Conservation (phyloP, 2,888 invertebrate species). For the Danaus chrysippus region DNA sequence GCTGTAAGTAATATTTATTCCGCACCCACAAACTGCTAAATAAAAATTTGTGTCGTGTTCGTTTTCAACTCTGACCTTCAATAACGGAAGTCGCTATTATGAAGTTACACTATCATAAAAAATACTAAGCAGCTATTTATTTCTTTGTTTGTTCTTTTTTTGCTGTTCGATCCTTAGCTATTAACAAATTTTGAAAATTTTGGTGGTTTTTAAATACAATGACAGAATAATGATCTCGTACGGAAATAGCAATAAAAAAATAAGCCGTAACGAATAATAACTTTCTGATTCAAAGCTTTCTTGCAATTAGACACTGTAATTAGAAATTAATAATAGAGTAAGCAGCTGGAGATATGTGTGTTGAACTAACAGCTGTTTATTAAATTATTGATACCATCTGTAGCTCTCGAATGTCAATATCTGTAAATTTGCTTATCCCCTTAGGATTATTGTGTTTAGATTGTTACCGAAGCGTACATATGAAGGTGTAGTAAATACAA, state of each 20-base stretch:
- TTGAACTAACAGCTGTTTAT: slow-evolving; percentile 6
- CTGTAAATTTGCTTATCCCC: too few relatives aligned
- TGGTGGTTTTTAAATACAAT: background rate
- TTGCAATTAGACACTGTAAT: slow-evolving; percentile 5
- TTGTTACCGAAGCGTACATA: too few relatives aligned
- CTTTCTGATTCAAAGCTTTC: slow-evolving; percentile 1
- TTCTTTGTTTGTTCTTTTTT: too few relatives aligned
- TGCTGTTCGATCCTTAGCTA: too few relatives aligned
- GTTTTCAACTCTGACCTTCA: slow-evolving; percentile 23
- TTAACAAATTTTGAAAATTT: too few relatives aligned
- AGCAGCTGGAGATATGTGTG: slow-evolving; percentile 13
- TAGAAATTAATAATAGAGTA: slow-evolving; percentile 17
- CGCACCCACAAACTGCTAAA: background rate
- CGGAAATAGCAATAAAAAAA: background rate
- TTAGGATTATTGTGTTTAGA: too few relatives aligned
- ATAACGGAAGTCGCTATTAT: slow-evolving; percentile 22
- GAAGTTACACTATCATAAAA: background rate
- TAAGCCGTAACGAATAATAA: background rate
- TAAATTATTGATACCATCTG: too few relatives aligned
- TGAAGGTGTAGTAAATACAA: too few relatives aligned
- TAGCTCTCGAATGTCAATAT: too few relatives aligned
- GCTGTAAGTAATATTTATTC: background rate
- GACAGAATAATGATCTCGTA: slow-evolving; percentile 7
- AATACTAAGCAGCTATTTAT: too few relatives aligned
- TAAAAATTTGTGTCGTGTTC: slow-evolving; percentile 3